phyloP scores from a whole-genome alignment of 2,888 invertebrate species.

The Polylopha cassiicola region DNA sequence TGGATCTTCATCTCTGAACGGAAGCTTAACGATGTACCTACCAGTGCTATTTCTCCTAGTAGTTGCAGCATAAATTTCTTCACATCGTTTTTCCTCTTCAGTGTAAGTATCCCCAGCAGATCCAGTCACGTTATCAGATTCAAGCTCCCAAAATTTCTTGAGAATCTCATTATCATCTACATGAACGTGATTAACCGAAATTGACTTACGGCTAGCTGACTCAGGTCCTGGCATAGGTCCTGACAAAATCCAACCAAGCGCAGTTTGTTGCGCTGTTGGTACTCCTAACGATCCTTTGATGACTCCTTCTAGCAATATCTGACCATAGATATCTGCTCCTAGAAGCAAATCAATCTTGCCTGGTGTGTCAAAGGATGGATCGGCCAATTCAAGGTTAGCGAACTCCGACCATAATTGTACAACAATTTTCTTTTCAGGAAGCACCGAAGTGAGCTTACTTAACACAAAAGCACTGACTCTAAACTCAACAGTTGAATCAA shows the following conservation, averaged over 20 bases:
- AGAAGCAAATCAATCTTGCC: constrained; percentile 20
- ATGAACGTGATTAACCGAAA: not conserved
- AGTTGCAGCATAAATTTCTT: too few species aligned
- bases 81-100: too few species aligned
- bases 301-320: constrained; percentile 13
- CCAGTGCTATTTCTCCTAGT: too few species aligned
- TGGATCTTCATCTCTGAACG: not conserved
- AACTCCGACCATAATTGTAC: constrained; percentile 9
- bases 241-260: constrained; percentile 28
- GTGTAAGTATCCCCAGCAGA: not conserved
- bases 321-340: constrained; percentile 18
- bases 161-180: not conserved
- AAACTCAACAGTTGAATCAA: constrained; percentile 15
- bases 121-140: not conserved
- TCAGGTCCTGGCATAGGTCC: too few species aligned
- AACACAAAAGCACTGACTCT: constrained; percentile 25
- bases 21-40: too few species aligned
- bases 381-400: constrained; percentile 9
- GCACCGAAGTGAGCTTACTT: constrained; percentile 18
- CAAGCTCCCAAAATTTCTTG: not conserved
- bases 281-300: constrained; percentile 13
- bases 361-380: constrained; percentile 17
- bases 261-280: constrained; percentile 23
- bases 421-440: constrained; percentile 15
- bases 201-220: too few species aligned